Evolutionary conservation across 2,888 invertebrate species (phyloP).

Genomic region (Operophtera brumata): DNA sequence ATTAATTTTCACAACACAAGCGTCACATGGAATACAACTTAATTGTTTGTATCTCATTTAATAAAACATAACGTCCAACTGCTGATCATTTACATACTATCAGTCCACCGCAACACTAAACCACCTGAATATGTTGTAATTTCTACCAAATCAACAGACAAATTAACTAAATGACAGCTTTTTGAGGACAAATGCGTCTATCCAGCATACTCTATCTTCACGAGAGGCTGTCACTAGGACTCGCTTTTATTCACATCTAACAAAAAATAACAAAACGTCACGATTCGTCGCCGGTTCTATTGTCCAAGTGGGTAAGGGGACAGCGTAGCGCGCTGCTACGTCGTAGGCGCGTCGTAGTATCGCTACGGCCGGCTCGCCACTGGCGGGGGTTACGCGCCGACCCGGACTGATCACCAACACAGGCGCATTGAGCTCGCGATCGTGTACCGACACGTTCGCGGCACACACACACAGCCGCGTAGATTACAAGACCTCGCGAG

Average conservation of each 20-base stretch:
- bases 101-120: conserved; percentile 52
- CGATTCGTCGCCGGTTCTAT: conserved; percentile 67
- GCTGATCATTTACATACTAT: conserved; percentile 43
- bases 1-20: conserved; percentile 60
- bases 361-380: conserved; percentile 70
- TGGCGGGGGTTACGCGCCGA: conserved; percentile 75
- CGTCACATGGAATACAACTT: conserved; percentile 51
- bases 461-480: conserved; percentile 53
- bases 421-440: conserved; percentile 50
- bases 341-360: conserved; percentile 68
- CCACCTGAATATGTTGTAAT: conserved; percentile 50
- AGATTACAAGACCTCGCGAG: conserved; percentile 59
- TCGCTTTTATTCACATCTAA: conserved; percentile 65
- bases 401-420: conserved; percentile 73
- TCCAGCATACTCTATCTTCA: conserved; percentile 57
- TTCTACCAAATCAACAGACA: conserved; percentile 40
- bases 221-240: conserved; percentile 60
- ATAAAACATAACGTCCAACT: conserved; percentile 43
- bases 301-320: conserved; percentile 55
- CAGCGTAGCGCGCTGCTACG: conserved; percentile 52
- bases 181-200: conserved; percentile 10
- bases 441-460: conserved; percentile 45
- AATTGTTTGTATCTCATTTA: conserved; percentile 38
- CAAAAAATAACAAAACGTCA: conserved; percentile 71
- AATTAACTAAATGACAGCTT: conserved; percentile 9